Evolutionary conservation across 1,140 invertebrate genomes (phyloP), one percentile per base, ranked within the genome.

Genomic region (Teleopsis dalmanni): DNA sequence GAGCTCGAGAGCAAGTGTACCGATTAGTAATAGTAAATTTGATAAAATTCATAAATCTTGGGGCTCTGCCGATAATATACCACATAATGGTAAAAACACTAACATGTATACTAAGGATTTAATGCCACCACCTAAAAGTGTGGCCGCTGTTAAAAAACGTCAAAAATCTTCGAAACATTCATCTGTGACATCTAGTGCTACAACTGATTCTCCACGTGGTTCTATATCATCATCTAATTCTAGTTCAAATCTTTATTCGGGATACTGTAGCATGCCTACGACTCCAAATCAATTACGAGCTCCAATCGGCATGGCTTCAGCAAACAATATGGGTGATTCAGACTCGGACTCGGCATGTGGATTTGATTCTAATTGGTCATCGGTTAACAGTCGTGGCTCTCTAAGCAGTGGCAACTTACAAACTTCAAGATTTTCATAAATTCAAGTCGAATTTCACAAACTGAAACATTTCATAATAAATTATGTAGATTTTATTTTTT

Each of bases 11-110:
- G 57, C 58, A 41, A 66, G 64, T 55, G 57, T 60, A 8, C 60
- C 60, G 19, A 51, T 60, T 53, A 67, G 55, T 43, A 35, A 21
- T 3, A 51, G 22, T 21, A 47, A 51, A 40, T 48, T 46, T 33
- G 52, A 81, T 27, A 80, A 47, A 7, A 73, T 87, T 14, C 82
- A 87, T 57, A 91, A 91, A 72, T 81, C 78, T 2, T 92, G 87
- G 88, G 88, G 88, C 19, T 91, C 88, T 2, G 87, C 86, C 4
- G 88, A 91, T 62, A 89, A 89, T 65, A 79, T 91, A 48, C 73
- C 72, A 25, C 72, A 74, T 23, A 73, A 75, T 48, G 56, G 75
- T 64, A 75, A 79, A 35, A 70, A 74, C 3, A 4, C 8, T 16
- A 40, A 47, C 13, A 21, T 18, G 22, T 36, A 75, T 50, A 57